Conservation (phyloP, 2,797 vertebrate species). For the Spheniscus humboldti region DNA sequence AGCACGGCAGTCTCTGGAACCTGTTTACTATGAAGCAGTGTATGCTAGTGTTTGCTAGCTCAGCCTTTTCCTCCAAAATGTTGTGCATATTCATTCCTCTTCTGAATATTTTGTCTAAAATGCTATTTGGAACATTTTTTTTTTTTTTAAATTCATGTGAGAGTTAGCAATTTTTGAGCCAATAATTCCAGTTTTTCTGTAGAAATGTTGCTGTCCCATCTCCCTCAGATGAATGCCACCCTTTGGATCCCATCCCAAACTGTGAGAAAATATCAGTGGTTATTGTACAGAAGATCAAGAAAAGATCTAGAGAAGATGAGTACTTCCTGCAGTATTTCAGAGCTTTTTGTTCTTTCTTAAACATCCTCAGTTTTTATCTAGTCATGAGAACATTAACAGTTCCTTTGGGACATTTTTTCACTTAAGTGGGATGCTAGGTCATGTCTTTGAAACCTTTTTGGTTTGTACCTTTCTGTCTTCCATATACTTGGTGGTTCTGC, state of each 20-base stretch:
- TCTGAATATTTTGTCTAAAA: slow-evolving; percentile 22
- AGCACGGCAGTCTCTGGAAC: not conserved
- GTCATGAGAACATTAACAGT: not conserved
- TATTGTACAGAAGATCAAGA: not conserved
- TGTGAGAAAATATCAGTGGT: not conserved
- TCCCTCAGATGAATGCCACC: not conserved
- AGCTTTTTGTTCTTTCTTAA: not conserved
- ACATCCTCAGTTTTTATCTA: not conserved
- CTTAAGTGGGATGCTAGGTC: not conserved
- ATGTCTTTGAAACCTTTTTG: not conserved
- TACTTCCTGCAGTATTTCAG: not conserved
- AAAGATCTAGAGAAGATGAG: not conserved
- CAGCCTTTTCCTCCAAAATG: slow-evolving; percentile 24
- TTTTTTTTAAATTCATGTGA: not conserved
- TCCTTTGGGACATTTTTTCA: not conserved
- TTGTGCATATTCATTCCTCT: slow-evolving; percentile 27
- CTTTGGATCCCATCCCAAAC: not conserved
- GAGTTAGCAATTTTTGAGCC: not conserved
- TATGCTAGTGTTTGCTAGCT: not conserved
- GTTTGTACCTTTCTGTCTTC: not conserved
- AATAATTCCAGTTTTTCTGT: not conserved
- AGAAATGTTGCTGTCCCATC: not conserved
- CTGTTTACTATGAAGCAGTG: slow-evolving; percentile 2
- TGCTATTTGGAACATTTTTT: not conserved
- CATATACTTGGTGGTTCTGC: not conserved